phyloP scores from a whole-genome alignment of 2,113 vertebrate species.

The Theristicus caerulescens region DNA sequence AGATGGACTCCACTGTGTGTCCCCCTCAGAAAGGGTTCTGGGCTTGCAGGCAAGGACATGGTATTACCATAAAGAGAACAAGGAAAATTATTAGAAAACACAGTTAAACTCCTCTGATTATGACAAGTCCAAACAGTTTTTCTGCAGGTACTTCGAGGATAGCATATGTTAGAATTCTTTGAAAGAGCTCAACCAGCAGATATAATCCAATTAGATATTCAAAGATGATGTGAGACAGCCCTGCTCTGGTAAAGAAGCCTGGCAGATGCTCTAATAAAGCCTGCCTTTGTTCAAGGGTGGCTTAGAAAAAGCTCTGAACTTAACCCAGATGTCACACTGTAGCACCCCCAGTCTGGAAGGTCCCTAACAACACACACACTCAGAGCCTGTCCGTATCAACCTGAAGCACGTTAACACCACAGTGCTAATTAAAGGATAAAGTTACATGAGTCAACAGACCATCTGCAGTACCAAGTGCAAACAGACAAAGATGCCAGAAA shows the following conservation, averaged over 20 bases:
- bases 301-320: background rate
- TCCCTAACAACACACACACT: background rate
- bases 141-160: background rate
- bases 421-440: constrained; percentile 1
- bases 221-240: background rate
- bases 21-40: background rate
- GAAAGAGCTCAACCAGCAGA: constrained; percentile 21
- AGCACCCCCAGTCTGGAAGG: background rate
- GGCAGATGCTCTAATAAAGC: background rate
- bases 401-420: background rate
- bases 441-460: background rate
- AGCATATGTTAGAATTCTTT: background rate
- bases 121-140: background rate
- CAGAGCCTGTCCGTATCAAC: background rate
- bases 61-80: background rate
- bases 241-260: background rate
- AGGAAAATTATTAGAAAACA: constrained; percentile 12
- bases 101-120: background rate
- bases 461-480: background rate
- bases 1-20: background rate
- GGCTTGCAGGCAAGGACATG: background rate
- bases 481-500: constrained; percentile 2
- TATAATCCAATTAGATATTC: constrained; percentile 4
- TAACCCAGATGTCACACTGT: background rate
- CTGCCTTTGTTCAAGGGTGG: background rate